Percentiles rank a stretch among this genome's conserved stretches.
phyloP scores from a whole-genome alignment of 2,113 vertebrate genomes.

The Falcunculus frontatus region DNA sequence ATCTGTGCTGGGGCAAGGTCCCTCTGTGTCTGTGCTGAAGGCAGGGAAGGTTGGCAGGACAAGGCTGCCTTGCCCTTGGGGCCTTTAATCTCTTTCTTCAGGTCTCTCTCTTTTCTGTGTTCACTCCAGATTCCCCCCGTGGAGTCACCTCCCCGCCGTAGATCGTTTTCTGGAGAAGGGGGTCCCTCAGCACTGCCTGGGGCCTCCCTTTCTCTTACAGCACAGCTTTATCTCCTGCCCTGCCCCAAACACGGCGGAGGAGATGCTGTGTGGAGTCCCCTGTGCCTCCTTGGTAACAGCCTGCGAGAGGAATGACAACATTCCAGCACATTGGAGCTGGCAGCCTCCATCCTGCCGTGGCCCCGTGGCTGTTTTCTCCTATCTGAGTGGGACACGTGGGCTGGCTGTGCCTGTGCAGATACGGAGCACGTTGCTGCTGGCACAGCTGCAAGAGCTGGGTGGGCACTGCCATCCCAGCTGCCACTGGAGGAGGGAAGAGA shows the following conservation, averaged over 20 bases:
- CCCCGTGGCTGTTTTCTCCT: conserved; percentile 15
- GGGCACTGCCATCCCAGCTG: conserved; percentile 16
- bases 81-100: not conserved
- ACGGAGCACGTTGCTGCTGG: not conserved
- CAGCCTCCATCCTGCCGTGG: not conserved
- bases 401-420: not conserved
- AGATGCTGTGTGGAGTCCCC: not conserved
- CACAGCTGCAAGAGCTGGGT: not conserved
- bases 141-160: not conserved
- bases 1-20: not conserved
- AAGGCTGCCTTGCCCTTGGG: not conserved
- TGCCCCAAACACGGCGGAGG: not conserved
- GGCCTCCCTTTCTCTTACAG: not conserved
- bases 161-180: not conserved
- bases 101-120: rapidly evolving
- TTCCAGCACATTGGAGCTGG: not conserved
- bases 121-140: rapidly evolving
- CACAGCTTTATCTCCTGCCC: not conserved
- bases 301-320: not conserved
- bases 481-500: not conserved
- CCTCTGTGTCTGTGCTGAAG: not conserved
- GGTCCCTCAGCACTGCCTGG: not conserved
- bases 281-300: not conserved
- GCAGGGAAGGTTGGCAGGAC: not conserved
- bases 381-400: not conserved